phyloP scores from a whole-genome alignment of 2,113 vertebrate genomes.

The Dissostichus mawsoni region DNA sequence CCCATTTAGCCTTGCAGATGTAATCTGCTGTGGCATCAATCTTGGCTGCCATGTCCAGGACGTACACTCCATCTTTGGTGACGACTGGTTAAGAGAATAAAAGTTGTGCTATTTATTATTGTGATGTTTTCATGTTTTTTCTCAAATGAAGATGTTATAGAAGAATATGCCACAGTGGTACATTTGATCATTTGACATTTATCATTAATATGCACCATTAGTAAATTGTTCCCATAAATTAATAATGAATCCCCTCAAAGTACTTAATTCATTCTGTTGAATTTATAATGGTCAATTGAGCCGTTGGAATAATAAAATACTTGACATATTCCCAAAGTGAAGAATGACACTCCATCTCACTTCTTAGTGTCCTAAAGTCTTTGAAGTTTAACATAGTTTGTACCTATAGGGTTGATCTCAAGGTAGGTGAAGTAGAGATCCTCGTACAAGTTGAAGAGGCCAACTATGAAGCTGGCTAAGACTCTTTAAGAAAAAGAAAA shows the following conservation, averaged over 20 bases:
- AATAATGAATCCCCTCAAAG: background rate
- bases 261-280: background rate
- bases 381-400: background rate
- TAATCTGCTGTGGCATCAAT: constrained; percentile 97
- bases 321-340: background rate
- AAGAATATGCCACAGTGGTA: background rate
- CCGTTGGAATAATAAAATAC: background rate
- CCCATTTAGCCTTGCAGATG: constrained; percentile 98
- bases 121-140: background rate
- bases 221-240: background rate
- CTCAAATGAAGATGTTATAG: background rate
- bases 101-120: background rate
- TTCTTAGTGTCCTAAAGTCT: background rate
- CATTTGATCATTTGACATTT: background rate
- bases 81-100: constrained; percentile 83
- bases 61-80: constrained; percentile 87
- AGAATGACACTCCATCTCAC: background rate
- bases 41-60: constrained; percentile 96
- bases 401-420: constrained; percentile 98
- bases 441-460: constrained; percentile 95
- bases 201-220: background rate
- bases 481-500: constrained; percentile 79
- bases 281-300: background rate
- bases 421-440: constrained; percentile 98
- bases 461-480: constrained; percentile 92